Evolutionary conservation across 2,113 vertebrate species (phyloP).

Genomic region (Agapornis roseicollis): DNA sequence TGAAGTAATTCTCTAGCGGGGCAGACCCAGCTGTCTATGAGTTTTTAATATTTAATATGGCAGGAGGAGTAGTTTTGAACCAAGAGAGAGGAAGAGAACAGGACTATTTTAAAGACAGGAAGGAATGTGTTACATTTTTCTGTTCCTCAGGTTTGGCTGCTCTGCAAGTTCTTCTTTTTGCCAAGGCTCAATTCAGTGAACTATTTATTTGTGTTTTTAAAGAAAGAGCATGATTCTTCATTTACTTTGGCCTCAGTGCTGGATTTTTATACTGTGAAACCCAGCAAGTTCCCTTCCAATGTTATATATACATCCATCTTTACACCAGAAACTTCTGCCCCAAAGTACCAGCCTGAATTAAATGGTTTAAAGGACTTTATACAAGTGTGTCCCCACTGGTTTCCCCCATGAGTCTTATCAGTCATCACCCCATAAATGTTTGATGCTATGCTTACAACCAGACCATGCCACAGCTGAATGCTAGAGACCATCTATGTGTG

Average conservation of each 20-base stretch:
- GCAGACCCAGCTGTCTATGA: not conserved
- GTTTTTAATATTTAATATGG: not conserved
- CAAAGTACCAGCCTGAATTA: not conserved
- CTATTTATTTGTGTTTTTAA: conserved; percentile 53
- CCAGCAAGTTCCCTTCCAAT: not conserved
- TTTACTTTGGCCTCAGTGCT: conserved; percentile 49
- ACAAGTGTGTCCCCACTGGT: not conserved
- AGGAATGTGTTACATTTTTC: conserved; percentile 46
- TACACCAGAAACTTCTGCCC: not conserved
- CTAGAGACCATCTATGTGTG: not conserved
- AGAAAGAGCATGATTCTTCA: not conserved
- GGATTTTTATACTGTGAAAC: conserved; percentile 20
- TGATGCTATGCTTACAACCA: not conserved
- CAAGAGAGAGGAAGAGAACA: not conserved
- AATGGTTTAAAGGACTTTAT: not conserved
- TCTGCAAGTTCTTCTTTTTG: not conserved
- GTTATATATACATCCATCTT: not conserved
- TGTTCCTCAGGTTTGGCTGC: conserved; percentile 17
- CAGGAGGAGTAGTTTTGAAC: not conserved
- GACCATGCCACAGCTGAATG: not conserved
- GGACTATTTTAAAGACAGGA: not conserved
- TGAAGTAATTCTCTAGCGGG: not conserved
- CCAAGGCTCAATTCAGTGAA: conserved; percentile 20
- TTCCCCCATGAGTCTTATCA: not conserved
- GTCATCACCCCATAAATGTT: not conserved